phyloP scores from a whole-genome alignment of 1,140 invertebrate genomes.

The Zaprionus nigranus region DNA sequence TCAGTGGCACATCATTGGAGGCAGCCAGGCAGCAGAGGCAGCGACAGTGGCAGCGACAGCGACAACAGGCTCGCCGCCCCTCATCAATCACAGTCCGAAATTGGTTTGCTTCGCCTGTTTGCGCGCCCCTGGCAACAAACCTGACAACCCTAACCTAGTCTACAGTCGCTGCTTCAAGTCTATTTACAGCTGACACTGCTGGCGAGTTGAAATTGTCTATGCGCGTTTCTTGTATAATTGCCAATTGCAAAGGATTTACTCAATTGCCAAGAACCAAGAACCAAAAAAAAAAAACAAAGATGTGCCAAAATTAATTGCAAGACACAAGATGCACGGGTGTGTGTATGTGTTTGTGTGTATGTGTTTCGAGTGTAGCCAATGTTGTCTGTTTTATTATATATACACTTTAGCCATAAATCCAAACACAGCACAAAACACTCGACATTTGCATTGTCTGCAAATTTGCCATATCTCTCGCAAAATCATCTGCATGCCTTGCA shows the following conservation, averaged over 20 bases:
- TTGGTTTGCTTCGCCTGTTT: constrained; percentile 11
- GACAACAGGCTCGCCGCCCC: neutral
- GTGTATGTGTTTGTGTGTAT: neutral
- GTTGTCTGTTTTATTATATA: constrained; percentile 16
- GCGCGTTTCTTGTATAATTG: constrained; percentile 74
- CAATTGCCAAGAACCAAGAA: constrained; percentile 66
- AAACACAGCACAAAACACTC: constrained; percentile 58
- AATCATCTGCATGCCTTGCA: constrained; percentile 38
- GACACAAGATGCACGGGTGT: constrained; percentile 18
- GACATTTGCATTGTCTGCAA: constrained; percentile 57
- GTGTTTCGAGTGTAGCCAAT: constrained; percentile 18
- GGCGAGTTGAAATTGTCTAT: constrained; percentile 63
- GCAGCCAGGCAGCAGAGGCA: constrained; percentile 28
- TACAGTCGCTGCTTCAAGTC: constrained; percentile 34
- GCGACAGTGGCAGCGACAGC: neutral
- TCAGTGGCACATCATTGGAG: constrained; percentile 68
- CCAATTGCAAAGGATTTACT: constrained; percentile 78
- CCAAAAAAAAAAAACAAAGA: constrained; percentile 30
- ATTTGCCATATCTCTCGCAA: constrained; percentile 43
- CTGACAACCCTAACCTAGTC: constrained; percentile 49
- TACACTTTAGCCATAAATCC: constrained; percentile 66
- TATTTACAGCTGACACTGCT: constrained; percentile 39
- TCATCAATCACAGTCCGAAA: constrained; percentile 68
- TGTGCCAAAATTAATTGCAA: constrained; percentile 80
- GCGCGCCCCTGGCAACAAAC: constrained; percentile 17